A percentile compares a stretch with the other conserved stretches of the same genome.
phyloP scores from a whole-genome alignment of 2,888 invertebrate species.

The Lymantria dispar region DNA sequence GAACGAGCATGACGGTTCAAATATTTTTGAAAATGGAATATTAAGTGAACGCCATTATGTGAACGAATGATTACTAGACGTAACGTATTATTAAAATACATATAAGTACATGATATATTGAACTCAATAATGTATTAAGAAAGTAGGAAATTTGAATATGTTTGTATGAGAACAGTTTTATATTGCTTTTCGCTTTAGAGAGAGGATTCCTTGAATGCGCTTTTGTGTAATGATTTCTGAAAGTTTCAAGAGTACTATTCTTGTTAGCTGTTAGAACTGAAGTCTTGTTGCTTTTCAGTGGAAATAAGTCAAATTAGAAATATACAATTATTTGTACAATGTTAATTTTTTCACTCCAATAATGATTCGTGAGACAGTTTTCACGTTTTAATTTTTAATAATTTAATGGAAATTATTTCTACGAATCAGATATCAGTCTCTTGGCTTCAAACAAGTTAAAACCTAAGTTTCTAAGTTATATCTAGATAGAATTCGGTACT shows the following conservation, averaged over 20 bases:
- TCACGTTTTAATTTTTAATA: too few relatives aligned
- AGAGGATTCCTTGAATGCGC: slow-evolving; percentile 5
- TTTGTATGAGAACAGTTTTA: slow-evolving; percentile 6
- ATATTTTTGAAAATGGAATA: slow-evolving; percentile 81
- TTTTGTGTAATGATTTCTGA: slow-evolving; percentile 5
- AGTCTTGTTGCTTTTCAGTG: not conserved
- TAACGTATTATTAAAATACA: slow-evolving; percentile 70
- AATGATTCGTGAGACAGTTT: too few relatives aligned
- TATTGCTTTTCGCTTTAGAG: slow-evolving; percentile 1
- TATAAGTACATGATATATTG: slow-evolving; percentile 18
- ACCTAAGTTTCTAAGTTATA: too few relatives aligned
- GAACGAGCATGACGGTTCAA: slow-evolving; percentile 80
- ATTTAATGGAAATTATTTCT: too few relatives aligned
- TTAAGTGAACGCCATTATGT: slow-evolving; percentile 79
- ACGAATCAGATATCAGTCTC: too few relatives aligned
- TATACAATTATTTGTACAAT: too few relatives aligned
- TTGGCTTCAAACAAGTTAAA: too few relatives aligned
- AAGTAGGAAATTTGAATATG: slow-evolving; percentile 4
- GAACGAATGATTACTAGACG: slow-evolving; percentile 68
- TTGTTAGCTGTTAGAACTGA: slow-evolving; percentile 1
- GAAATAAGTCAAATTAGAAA: not conserved
- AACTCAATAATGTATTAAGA: slow-evolving; percentile 1
- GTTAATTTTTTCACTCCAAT: too few relatives aligned
- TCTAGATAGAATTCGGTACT: too few relatives aligned
- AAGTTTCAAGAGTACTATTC: slow-evolving; percentile 3